Evolutionary conservation across 2,797 vertebrate species (phyloP), one percentile per base, ranked within the genome.

Genomic region (Thaleichthys pacificus): DNA sequence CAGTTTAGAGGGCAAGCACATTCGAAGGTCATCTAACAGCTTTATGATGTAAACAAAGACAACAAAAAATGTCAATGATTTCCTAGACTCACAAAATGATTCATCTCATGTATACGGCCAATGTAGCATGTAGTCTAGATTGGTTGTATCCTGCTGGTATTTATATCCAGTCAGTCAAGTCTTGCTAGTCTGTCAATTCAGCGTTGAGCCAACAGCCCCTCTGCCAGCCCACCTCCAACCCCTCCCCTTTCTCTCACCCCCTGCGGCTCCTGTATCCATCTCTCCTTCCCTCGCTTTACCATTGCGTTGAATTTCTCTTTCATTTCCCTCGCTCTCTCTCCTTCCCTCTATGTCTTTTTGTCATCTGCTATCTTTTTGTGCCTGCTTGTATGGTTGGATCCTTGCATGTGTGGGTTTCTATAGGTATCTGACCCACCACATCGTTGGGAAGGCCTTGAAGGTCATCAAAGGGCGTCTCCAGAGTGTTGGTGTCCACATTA

Each of bases 391-490:
- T 61, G 5, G 6, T 19, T 57, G 17, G 6, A 21, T 57, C 17
- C 15, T 2, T n/a, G 56, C 21, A 22, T 61, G 60, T 61, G 58
- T 24, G 58, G 15, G 61, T 58, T 28, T 68, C 22, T 7, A 4
- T 26, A 3, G 11, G 56, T 15, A 38, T 73, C 21, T 5, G 81
- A 90, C 96, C 72, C 68, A 99, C 98, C 95, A 99, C 96, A 5
- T 99, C 98, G 54, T 95, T 97, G 56, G 98, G 98, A 66, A 99
- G 94, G 86, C 93, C 97, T 87, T 98, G 96, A 15, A 99, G 96
- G 88, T 99, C 98, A 72, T 98, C 94, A 74, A 96, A 98, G 7
- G 97, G 97, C 0, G 94, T 97, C 88, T 99, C 96, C 88, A 99
- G 87, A 15, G 96, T 98, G 90, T 99, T 99, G 60, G 95, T 97